These are phyloP conservation scores for Ichneumoninae sp. DNA, from an alignment of 2,888 invertebrate species.

Conservation along the genomic window DNA sequence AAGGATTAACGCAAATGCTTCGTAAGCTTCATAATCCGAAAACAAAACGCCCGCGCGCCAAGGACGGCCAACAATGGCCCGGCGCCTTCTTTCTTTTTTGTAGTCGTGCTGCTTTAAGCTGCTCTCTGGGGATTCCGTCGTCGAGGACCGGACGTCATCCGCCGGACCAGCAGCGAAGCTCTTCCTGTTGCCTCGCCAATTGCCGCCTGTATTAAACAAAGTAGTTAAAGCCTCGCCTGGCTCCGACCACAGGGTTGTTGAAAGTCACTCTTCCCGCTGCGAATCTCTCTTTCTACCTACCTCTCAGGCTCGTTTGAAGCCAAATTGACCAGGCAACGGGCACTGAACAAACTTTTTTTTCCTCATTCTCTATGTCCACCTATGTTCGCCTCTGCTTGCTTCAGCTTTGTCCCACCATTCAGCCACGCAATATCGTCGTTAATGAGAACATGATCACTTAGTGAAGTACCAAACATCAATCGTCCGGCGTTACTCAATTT, in stretches of 20 bases:
- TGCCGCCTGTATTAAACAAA: conserved; percentile 63
- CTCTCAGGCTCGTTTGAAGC: conserved; percentile 50
- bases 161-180: not conserved
- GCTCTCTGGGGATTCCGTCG: conserved; percentile 7
- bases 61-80: conserved; percentile 68
- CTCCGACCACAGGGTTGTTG: conserved; percentile 70
- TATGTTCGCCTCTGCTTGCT: conserved; percentile 17
- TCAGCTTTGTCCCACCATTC: not conserved
- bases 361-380: conserved; percentile 43
- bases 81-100: conserved; percentile 21
- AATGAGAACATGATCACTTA: conserved; percentile 27
- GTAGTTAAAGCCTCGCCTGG: conserved; percentile 67
- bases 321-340: conserved; percentile 13
- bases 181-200: conserved; percentile 12
- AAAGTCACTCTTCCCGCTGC: conserved; percentile 73
- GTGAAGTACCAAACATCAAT: not conserved
- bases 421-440: conserved; percentile 27
- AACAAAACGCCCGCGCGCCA: conserved; percentile 73
- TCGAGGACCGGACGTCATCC: conserved; percentile 8
- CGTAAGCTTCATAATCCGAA: conserved; percentile 77
- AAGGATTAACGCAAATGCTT: conserved; percentile 78
- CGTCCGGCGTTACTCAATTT: not conserved
- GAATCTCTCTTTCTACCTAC: conserved; percentile 59
- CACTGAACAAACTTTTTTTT: conserved; percentile 35
- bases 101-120: conserved; percentile 7